Conservation (phyloP, 2,888 invertebrate species). For the Agrochola macilenta region DNA sequence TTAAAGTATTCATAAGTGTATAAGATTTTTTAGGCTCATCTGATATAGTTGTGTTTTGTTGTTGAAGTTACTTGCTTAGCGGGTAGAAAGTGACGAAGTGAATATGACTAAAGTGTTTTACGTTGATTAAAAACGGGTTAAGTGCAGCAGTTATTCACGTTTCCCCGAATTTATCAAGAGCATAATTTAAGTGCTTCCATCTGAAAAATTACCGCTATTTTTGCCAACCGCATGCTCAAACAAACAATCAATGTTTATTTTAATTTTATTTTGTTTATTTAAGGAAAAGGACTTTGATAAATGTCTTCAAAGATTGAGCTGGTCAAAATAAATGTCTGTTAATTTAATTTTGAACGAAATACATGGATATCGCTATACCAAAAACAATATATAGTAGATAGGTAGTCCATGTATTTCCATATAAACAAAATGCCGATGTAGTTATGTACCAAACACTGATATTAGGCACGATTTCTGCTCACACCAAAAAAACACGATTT, state of each 20-base stretch:
- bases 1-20: slow-evolving; percentile 48
- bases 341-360: background rate
- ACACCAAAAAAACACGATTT: slow-evolving; percentile 6
- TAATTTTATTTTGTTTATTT: too few relatives aligned
- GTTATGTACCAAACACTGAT: too few relatives aligned
- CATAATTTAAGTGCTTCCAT: background rate
- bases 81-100: background rate
- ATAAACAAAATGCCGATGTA: background rate
- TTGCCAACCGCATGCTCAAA: background rate
- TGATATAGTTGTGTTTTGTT: slow-evolving; percentile 46
- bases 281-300: too few relatives aligned
- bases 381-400: background rate
- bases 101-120: background rate
- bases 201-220: background rate
- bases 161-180: background rate
- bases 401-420: background rate
- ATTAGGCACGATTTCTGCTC: background rate
- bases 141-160: background rate
- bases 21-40: slow-evolving; percentile 24
- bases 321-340: background rate
- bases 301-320: background rate
- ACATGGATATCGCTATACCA: background rate
- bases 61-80: slow-evolving; percentile 8
- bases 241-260: too few relatives aligned
- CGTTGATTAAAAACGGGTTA: slow-evolving; percentile 4